Evolutionary conservation across 2,888 invertebrate genomes (phyloP), one percentile per base, ranked within the genome.

Genomic region (Pandemis heparana): DNA sequence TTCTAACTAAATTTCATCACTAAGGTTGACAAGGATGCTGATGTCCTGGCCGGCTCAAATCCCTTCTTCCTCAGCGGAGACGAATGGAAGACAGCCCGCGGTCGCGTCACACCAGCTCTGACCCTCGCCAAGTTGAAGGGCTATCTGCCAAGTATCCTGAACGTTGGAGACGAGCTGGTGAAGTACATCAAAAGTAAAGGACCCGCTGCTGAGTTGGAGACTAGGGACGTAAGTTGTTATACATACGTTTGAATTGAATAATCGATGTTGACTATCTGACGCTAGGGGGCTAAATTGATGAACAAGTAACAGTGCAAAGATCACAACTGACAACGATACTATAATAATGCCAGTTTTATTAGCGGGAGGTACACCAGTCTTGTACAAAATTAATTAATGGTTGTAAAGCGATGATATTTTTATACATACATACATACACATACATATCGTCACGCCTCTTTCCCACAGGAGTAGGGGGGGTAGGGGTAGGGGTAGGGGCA

Each of bases 21-120:
- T 46, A 65, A 77, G 77, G 39, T 74, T 7, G 77, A 78, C 59
- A 76, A 74, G 23, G 66, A 67, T 9, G 67, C 73, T 0, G 85
- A 87, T 65, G 79, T 80, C 9, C 73, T 85, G 4, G 76, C 82
- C 14, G 77, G 77, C 5, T 68, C 68, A 5, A 84, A 87, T 77
- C 84, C 86, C 0, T 86, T 87, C 76, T 46, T 80, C 18, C 76
- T 80, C 12, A 76, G 71, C 41, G 82, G 82, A 10, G 81, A 81
- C 6, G 80, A 78, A 43, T 86, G 83, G 86, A 86, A 83, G 75
- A 68, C 76, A 68, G 51, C 77, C 71, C 63, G 85, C 75, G 75
- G 76, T 79, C 68, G 77, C 14, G 64, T 66, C 9, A 76, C 77
- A 0, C 84, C 83, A 0, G 81, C 79, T 3, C 67, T 84, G 59